Base-by-base conservation (phyloP, 2,888 invertebrate species). In the Stenurella melanura region DNA sequence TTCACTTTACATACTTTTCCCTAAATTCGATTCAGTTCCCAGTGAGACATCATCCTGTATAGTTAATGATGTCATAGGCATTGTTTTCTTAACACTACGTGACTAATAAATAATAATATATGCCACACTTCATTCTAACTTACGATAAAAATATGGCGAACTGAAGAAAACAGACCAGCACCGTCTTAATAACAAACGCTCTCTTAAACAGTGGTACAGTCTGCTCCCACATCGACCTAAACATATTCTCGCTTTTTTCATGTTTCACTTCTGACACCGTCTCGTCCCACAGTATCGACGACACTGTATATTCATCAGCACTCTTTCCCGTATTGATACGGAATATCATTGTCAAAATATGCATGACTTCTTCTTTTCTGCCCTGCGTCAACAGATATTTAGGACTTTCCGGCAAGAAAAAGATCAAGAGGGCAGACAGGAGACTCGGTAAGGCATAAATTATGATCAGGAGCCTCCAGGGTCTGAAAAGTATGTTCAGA, bases 121-220 rank as follows among this genome's bases (percentile, higher is more conserved):
- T n/a, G n/a, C n/a, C n/a, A n/a, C n/a, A n/a, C n/a, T n/a, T n/a
- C n/a, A 12, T 56, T 38, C 66, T 66, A 75, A 87, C 88, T 87
- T 87, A 89, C 89, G 87, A 85, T 58, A 86, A 85, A 83, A 90
- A 90, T 54, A 89, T 87, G 61, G 89, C 89, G 83, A 90, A 90
- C 76, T 90, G 90, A 66, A 90, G 81, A 42, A 86, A 83, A 76
- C 88, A 90, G 12, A 89, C 86, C 82, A 90, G 85, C 0, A 88
- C 74, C 5, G 90, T 90, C 80, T 89, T 89, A 17, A 83, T 30
- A 38, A 87, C 73, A 76, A 87, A 86, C 2, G 85, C 85, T 18
- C 75, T 81, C 73, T 83, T 83, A 78, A 90, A 89, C 19, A 90
- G 75, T 0, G 89, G 89, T 0, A 79, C 82, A 0, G 89, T 90